Evolutionary conservation across 1,140 invertebrate species (phyloP).

Genomic region (Cepaea nemoralis): DNA sequence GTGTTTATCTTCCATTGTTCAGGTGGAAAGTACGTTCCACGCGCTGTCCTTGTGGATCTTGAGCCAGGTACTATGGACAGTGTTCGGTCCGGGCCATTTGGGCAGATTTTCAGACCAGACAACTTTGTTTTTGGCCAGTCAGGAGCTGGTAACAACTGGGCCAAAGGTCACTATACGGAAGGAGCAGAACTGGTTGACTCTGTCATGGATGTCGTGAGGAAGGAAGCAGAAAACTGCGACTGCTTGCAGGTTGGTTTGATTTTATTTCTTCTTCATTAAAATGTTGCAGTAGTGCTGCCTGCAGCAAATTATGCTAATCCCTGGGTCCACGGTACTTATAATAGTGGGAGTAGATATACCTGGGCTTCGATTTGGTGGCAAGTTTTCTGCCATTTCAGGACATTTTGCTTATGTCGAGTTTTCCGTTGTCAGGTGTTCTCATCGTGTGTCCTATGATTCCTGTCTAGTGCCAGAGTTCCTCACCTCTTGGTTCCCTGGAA

Average conservation of each 20-base stretch:
- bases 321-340: too few species aligned
- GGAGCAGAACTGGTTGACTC: conserved; percentile 75
- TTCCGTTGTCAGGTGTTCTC: too few species aligned
- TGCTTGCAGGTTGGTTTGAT: conserved; percentile 74
- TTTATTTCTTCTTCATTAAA: too few species aligned
- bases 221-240: conserved; percentile 88
- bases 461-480: too few species aligned
- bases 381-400: too few species aligned
- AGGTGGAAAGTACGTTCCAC: conserved; percentile 87
- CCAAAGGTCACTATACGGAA: conserved; percentile 90
- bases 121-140: conserved; percentile 76
- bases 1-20: background rate
- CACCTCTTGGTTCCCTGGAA: too few species aligned
- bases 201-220: conserved; percentile 82
- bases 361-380: too few species aligned
- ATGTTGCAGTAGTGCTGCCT: too few species aligned
- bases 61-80: conserved; percentile 96
- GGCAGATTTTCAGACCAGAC: conserved; percentile 85
- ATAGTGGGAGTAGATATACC: too few species aligned
- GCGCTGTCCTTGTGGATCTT: conserved; percentile 86
- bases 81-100: conserved; percentile 87
- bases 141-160: conserved; percentile 69
- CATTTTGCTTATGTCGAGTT: too few species aligned
- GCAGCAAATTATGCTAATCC: too few species aligned
- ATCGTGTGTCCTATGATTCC: too few species aligned